phyloP scores from a whole-genome alignment of 2,888 invertebrate species.

The Synergus laeviventris region DNA sequence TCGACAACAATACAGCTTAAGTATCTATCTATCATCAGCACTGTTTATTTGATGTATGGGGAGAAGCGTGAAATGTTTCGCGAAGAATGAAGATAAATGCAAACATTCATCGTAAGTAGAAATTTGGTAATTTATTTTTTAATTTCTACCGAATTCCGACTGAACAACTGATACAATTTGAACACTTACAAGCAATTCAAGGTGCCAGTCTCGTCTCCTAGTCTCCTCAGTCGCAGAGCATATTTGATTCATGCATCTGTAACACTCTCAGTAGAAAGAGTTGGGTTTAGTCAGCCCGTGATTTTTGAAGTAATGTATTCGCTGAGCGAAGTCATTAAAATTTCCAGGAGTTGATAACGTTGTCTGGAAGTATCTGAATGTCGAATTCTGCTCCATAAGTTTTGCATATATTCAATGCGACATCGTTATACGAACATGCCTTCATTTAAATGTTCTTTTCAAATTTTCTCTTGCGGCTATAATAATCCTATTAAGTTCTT shows the following conservation, averaged over 20 bases:
- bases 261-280: neutral
- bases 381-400: neutral
- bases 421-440: neutral
- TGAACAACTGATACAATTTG: constrained; percentile 1
- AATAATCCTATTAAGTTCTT: neutral
- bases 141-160: neutral
- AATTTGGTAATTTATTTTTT: constrained; percentile 11
- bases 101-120: constrained; percentile 13
- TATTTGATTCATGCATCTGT: constrained; percentile 8
- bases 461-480: neutral
- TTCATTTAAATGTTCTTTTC: neutral
- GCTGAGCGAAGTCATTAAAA: neutral
- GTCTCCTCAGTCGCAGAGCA: neutral
- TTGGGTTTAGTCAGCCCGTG: neutral
- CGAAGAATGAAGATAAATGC: constrained; percentile 10
- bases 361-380: neutral
- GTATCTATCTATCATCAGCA: too few relatives aligned
- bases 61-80: too few relatives aligned
- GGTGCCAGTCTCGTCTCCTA: neutral
- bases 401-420: neutral
- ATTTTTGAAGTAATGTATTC: neutral
- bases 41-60: too few relatives aligned
- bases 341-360: neutral
- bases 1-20: too few relatives aligned
- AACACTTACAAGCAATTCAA: constrained; percentile 22